These are phyloP conservation scores for Cydia pomonella DNA, from an alignment of 1,140 invertebrate species.

Conservation along the genomic window DNA sequence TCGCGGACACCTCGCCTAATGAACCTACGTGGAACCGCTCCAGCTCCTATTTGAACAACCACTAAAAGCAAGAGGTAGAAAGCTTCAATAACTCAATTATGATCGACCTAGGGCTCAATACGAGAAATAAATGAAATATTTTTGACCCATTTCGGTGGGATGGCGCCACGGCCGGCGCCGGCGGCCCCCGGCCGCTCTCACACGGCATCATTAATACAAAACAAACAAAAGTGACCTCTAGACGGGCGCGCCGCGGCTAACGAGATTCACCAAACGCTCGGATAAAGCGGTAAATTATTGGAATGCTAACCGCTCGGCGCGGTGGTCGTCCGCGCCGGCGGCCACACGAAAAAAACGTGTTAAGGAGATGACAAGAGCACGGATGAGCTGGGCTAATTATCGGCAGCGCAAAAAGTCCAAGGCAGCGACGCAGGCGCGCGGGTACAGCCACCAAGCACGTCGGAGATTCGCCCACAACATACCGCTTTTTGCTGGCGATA, in stretches of 20 bases:
- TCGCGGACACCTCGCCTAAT: slow-evolving; percentile 46
- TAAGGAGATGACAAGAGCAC: slow-evolving; percentile 68
- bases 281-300: slow-evolving; percentile 80
- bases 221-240: slow-evolving; percentile 79
- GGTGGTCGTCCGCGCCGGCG: slow-evolving; percentile 67
- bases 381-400: slow-evolving; percentile 70
- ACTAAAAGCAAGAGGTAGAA: slow-evolving; percentile 60
- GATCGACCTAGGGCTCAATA: slow-evolving; percentile 59
- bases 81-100: slow-evolving; percentile 73
- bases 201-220: slow-evolving; percentile 77
- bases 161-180: slow-evolving; percentile 74
- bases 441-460: slow-evolving; percentile 50
- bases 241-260: slow-evolving; percentile 69
- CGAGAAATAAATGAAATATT: slow-evolving; percentile 76
- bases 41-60: slow-evolving; percentile 52
- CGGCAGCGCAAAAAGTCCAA: slow-evolving; percentile 53
- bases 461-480: slow-evolving; percentile 50
- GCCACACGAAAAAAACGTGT: slow-evolving; percentile 66
- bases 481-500: slow-evolving; percentile 48
- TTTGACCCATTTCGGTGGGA: slow-evolving; percentile 67
- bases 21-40: slow-evolving; percentile 46
- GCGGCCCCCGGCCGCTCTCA: slow-evolving; percentile 68
- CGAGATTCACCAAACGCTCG: slow-evolving; percentile 75
- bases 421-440: slow-evolving; percentile 47
- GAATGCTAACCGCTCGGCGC: slow-evolving; percentile 59